Evolutionary conservation across 1,140 invertebrate species (phyloP).

Genomic region (Anoplophora glabripennis): DNA sequence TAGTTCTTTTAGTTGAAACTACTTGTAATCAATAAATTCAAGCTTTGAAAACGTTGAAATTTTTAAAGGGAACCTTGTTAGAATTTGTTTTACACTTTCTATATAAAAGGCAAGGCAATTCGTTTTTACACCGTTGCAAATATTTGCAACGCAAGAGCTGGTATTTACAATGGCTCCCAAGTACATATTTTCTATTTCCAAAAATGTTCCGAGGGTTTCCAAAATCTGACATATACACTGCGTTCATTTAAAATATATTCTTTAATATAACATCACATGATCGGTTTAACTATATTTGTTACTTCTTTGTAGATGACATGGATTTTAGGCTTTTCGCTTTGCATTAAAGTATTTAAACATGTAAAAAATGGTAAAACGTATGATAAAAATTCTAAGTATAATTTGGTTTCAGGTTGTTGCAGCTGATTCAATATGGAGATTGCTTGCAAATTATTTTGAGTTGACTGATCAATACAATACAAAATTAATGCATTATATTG

Average conservation of each 20-base stretch:
- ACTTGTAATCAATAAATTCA: conserved; percentile 2
- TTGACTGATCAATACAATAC: conserved; percentile 31
- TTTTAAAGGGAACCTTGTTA: conserved; percentile 10
- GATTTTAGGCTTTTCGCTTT: conserved; percentile 8
- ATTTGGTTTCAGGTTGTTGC: background rate
- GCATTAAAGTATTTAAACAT: background rate
- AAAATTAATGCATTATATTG: conserved; percentile 40
- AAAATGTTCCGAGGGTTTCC: background rate
- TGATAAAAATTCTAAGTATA: conserved; percentile 11
- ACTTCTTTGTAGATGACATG: no score
- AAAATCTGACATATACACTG: background rate
- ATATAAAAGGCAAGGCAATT: conserved; percentile 12
- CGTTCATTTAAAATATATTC: background rate
- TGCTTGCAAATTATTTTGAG: conserved; percentile 24
- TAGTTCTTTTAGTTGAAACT: conserved; percentile 5
- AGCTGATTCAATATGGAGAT: background rate
- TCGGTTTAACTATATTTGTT: no score
- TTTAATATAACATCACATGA: conserved; percentile 5
- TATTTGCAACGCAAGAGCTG: no score
- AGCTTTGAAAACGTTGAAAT: conserved; percentile 4
- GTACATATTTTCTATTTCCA: no score
- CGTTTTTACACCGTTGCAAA: no score
- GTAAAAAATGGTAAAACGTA: conserved; percentile 10
- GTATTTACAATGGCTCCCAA: no score
- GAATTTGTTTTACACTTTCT: conserved; percentile 12